Percentiles rank a stretch among this genome's conserved stretches.
Evolutionary conservation across 2,797 vertebrate genomes (phyloP).

Genomic region (Phataginus tricuspis): DNA sequence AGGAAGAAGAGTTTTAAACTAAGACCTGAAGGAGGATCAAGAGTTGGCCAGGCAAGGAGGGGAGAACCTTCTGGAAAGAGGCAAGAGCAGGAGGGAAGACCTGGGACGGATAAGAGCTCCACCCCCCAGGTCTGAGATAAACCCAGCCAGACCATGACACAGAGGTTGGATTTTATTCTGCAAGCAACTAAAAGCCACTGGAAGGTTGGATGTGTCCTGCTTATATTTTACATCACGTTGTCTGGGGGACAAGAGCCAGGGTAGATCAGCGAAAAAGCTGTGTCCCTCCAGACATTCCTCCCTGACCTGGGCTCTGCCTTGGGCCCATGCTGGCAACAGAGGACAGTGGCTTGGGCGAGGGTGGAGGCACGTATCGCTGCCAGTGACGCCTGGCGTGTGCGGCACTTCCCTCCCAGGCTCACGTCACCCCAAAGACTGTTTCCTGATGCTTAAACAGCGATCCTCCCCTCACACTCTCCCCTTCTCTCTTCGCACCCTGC

Average conservation of each 20-base stretch:
- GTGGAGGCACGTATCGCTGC: background rate
- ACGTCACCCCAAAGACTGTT: background rate
- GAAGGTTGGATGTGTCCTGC: background rate
- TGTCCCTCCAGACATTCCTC: too few species aligned
- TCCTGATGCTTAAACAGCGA: background rate
- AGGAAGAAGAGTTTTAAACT: background rate
- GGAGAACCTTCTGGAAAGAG: conserved; percentile 47
- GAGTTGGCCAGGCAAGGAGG: background rate
- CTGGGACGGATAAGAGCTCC: background rate
- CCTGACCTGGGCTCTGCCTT: too few species aligned
- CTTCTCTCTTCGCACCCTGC: background rate
- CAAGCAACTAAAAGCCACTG: fast-evolving
- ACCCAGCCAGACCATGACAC: background rate
- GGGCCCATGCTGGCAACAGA: too few species aligned
- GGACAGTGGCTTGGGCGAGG: background rate
- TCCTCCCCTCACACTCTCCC: too few species aligned
- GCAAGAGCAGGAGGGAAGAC: background rate
- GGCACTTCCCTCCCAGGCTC: too few species aligned
- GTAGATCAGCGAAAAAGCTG: background rate
- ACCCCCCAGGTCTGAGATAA: background rate
- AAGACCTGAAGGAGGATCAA: background rate
- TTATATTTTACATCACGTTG: fast-evolving
- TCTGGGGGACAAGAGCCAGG: background rate
- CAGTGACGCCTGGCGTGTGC: fast-evolving
- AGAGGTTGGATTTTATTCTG: background rate